phyloP scores from a whole-genome alignment of 1,140 invertebrate species.

The Oryzaephilus surinamensis region DNA sequence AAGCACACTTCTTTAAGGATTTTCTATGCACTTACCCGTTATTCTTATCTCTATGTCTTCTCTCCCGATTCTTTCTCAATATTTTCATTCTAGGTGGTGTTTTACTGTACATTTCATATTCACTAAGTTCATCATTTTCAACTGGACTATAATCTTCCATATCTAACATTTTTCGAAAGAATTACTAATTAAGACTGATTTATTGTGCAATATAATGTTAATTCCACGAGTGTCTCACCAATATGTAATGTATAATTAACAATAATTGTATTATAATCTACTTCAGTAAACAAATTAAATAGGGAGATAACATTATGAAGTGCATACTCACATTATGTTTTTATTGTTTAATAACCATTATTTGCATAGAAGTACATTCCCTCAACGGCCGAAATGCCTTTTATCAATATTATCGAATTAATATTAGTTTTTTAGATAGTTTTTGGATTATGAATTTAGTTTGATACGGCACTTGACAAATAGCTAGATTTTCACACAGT shows the following conservation, averaged over 20 bases:
- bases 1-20: too few relatives aligned
- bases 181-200: not conserved
- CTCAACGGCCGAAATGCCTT: too few relatives aligned
- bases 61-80: conserved; percentile 40
- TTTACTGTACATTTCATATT: conserved; percentile 40
- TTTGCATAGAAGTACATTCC: too few relatives aligned
- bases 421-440: too few relatives aligned
- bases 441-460: too few relatives aligned
- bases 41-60: conserved; percentile 34
- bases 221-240: conserved; percentile 3
- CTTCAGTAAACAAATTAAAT: conserved; percentile 10
- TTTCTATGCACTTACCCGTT: conserved; percentile 19
- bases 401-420: too few relatives aligned
- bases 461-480: too few relatives aligned
- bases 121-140: conserved; percentile 13
- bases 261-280: conserved; percentile 8
- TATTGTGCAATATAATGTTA: conserved; percentile 6
- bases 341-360: too few relatives aligned
- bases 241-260: conserved; percentile 1
- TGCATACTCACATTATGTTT: too few relatives aligned
- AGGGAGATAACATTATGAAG: too few relatives aligned
- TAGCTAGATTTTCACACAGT: too few relatives aligned
- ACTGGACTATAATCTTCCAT: conserved; percentile 7
- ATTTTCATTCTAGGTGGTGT: conserved; percentile 43
- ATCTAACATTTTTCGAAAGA: not conserved